phyloP scores from a whole-genome alignment of 2,113 vertebrate species.

The Erythrocercus mccallii region DNA sequence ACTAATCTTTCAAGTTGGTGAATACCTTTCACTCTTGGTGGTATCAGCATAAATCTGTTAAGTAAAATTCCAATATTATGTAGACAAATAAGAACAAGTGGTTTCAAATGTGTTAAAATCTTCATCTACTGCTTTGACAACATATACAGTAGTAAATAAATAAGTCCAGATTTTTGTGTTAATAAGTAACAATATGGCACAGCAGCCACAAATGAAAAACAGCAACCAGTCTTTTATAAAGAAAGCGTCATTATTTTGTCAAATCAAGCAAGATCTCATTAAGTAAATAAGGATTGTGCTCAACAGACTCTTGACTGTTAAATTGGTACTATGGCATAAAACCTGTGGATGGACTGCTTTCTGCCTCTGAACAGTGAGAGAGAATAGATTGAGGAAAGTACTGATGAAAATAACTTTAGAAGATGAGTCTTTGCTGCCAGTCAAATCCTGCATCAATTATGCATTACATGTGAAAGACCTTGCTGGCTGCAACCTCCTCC shows the following conservation, averaged over 20 bases:
- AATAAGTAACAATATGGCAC: not conserved
- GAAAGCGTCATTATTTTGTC: not conserved
- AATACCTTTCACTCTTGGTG: not conserved
- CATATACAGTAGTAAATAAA: not conserved
- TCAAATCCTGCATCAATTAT: slow-evolving; percentile 25
- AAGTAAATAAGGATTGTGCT: slow-evolving; percentile 39
- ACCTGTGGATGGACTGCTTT: not conserved
- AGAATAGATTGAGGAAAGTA: not conserved
- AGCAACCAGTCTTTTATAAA: not conserved
- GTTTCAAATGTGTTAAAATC: not conserved
- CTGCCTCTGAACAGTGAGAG: not conserved
- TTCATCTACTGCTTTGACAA: not conserved
- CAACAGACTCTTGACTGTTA: slow-evolving; percentile 8
- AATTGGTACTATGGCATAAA: not conserved
- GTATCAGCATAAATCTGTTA: not conserved
- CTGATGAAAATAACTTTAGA: slow-evolving; percentile 9
- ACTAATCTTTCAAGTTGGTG: not conserved
- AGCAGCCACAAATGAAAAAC: not conserved
- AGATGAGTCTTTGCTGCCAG: not conserved
- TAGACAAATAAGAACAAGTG: not conserved
- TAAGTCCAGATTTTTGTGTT: not conserved
- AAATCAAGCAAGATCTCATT: slow-evolving; percentile 18
- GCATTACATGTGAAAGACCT: slow-evolving; percentile 11
- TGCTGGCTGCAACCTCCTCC: slow-evolving; percentile 1
- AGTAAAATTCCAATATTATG: not conserved